phyloP scores from a whole-genome alignment of 2,888 invertebrate species.

The Lycocerus yunnanus region DNA sequence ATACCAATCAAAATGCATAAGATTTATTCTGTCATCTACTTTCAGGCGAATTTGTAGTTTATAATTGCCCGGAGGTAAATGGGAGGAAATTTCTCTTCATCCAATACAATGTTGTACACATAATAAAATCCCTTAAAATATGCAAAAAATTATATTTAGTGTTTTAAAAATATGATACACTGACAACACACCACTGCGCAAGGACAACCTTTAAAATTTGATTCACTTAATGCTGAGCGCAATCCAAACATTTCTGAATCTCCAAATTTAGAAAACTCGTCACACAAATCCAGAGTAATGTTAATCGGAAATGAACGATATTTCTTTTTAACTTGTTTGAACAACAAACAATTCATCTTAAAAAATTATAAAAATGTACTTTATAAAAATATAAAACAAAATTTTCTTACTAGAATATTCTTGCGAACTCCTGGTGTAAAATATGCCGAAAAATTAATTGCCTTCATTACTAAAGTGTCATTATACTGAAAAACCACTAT shows the following conservation, averaged over 20 bases:
- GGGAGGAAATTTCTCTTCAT: background rate
- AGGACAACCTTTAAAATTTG: background rate
- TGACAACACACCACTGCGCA: background rate
- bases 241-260: background rate
- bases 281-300: background rate
- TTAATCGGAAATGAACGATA: slow-evolving; percentile 12
- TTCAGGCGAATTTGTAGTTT: background rate
- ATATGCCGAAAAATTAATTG: background rate
- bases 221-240: background rate
- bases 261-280: background rate
- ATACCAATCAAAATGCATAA: background rate
- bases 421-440: slow-evolving; percentile 5
- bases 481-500: background rate
- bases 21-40: background rate
- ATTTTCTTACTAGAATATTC: slow-evolving; percentile 6
- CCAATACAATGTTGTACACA: background rate
- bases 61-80: background rate
- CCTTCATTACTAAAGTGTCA: background rate
- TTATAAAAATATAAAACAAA: background rate
- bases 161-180: background rate
- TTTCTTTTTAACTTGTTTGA: background rate
- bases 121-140: background rate
- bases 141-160: background rate
- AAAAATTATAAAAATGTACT: background rate
- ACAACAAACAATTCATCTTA: background rate